Evolutionary conservation across 2,888 invertebrate species (phyloP), one percentile per base, ranked within the genome.

Genomic region (Lepidocyrtinus sp.): DNA sequence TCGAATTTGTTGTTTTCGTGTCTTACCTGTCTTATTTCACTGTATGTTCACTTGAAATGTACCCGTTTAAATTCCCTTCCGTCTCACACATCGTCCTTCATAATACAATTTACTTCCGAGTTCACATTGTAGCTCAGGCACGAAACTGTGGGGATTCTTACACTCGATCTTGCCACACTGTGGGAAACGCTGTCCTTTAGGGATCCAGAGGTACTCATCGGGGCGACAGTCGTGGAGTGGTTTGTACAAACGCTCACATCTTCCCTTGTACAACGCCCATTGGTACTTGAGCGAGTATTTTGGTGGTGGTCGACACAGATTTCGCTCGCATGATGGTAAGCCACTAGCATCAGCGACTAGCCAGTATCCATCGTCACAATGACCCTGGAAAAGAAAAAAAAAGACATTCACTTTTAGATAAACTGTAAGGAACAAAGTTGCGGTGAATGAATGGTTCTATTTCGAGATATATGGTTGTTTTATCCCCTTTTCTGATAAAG

Each of bases 181-280:
- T n/a, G 86, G 86, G 69, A 85, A 86, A 21, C 86, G 83, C 21
- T 85, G 81, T 55, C 83, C 83, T 67, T 82, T 80, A 3, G 79
- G 79, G 62, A 82, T 77, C 82, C 76, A 76, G 21, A 85, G 59
- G 69, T 83, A 83, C 69, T 85, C 85, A 12, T 82, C 83, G n/a
- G 86, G 85, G 64, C 85, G 84, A 73, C 86, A 86, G 75, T 86
- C 86, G 70, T 85, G 85, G 17, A 85, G 78, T 21, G 85, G 85
- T 71, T 84, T 83, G 75, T 82, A 84, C 45, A 85, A 71, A 55
- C 85, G 61, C 69, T 86, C 84, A 65, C 85, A 85, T 63, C 84
- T 75, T 79, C 86, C 86, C 65, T 86, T 86, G 84, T 85, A 86
- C 61, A 86, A 68, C 15, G 85, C 85, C 86, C 86, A 86, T 77